A percentile compares a stretch with the other conserved stretches of the same genome.
Evolutionary conservation across 2,888 invertebrate genomes (phyloP).

Genomic region (Lasioglossum morio): DNA sequence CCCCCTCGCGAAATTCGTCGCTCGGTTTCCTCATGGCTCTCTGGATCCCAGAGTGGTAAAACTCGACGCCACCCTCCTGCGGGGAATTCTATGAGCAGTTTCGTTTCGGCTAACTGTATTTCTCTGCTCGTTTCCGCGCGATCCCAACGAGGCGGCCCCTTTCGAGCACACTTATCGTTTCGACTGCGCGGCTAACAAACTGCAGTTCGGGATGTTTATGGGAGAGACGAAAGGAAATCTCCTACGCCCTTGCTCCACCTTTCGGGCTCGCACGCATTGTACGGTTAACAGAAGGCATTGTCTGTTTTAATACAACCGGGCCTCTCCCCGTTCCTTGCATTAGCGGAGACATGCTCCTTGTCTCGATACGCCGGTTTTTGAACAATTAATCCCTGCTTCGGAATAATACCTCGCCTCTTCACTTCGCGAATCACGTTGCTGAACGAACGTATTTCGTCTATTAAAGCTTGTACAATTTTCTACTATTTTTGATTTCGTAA

Average conservation of each 20-base stretch:
- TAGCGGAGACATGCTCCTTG: not conserved
- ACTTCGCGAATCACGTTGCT: not conserved
- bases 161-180: slow-evolving; percentile 44
- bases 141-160: slow-evolving; percentile 28
- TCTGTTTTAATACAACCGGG: not conserved
- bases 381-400: not conserved
- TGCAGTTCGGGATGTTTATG: slow-evolving; percentile 24
- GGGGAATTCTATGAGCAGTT: slow-evolving; percentile 47
- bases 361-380: slow-evolving; percentile 6
- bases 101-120: slow-evolving; percentile 59
- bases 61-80: slow-evolving; percentile 29
- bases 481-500: not conserved
- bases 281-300: slow-evolving; percentile 13
- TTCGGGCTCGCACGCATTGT: slow-evolving; percentile 16
- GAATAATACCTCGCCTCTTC: not conserved
- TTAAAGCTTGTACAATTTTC: not conserved
- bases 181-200: slow-evolving; percentile 38
- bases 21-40: not conserved
- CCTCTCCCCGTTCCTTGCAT: not conserved
- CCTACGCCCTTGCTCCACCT: not conserved
- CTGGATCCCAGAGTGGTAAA: slow-evolving; percentile 27
- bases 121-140: slow-evolving; percentile 51
- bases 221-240: slow-evolving; percentile 17
- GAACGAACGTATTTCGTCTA: not conserved
- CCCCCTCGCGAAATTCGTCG: not conserved